Evolutionary conservation across 2,797 vertebrate genomes (phyloP), one percentile per base, ranked within the genome.

Genomic region (Amblyraja radiata): DNA sequence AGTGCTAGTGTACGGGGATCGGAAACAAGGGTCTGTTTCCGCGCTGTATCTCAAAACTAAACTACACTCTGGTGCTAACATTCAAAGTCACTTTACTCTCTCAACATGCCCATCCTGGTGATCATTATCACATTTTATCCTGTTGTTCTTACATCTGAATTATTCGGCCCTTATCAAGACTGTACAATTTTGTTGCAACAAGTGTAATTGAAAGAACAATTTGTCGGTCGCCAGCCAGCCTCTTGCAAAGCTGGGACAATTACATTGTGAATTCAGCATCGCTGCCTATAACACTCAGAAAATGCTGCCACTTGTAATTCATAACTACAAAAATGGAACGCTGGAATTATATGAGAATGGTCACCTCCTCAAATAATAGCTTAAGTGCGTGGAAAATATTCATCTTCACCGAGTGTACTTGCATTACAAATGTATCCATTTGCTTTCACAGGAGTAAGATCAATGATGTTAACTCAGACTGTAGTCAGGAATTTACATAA

Each of bases 371-470:
- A 32, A 58, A 28, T 32, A 65, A 88, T 65, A 68, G 58, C 58
- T 86, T 63, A n/a, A 16, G 63, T 88, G 61, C 63, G 68, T 32
- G 63, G n/a, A 88, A 68, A 68, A 88, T 74, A 74, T 74, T 88
- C 14, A 21, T 32, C 88, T 88, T 32, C n/a, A 36, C 16, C 68
- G 61, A 68, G 39, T 68, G 9, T 88, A 25, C n/a, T 65, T 36
- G 16, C 84, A 88, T 88, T 88, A 65, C 61, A 86, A 86, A 86
- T 88, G 84, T 32, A 88, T 88, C 61, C 36, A 21, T 14, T 32
- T 68, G 61, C n/a, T 88, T 68, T 21, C n/a, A 36, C n/a, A 61
- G 83, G 32, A 11, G 25, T 63, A 58, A 68, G 84, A 88, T 88
- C 65, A 9, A 88, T 76, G 11, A 36, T 92, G 71, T 25, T 76